Conservation (phyloP, 2,113 vertebrate genomes). For the Propithecus coquereli region DNA sequence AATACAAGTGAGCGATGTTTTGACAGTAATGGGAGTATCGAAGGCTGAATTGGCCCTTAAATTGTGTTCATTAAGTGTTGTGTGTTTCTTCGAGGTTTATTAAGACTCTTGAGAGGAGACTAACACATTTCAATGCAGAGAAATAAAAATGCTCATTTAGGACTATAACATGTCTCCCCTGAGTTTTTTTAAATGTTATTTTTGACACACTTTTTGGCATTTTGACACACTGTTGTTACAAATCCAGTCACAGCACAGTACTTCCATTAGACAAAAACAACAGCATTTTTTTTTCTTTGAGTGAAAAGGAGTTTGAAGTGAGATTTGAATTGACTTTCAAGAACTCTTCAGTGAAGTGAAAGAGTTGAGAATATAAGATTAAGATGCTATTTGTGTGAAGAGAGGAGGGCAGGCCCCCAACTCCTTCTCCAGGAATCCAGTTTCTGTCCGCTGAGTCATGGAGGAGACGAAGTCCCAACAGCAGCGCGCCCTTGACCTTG, state of each 20-base stretch:
- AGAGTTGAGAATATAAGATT: background rate
- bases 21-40: slow-evolving; percentile 59
- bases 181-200: slow-evolving; percentile 62
- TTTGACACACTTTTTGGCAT: slow-evolving; percentile 70
- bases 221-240: slow-evolving; percentile 55
- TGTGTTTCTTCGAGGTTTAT: slow-evolving; percentile 67
- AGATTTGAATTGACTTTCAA: slow-evolving; percentile 49
- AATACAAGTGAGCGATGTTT: slow-evolving; percentile 37
- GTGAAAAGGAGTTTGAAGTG: background rate
- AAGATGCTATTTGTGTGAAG: background rate
- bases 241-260: slow-evolving; percentile 58
- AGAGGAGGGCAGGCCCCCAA: background rate
- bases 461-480: background rate
- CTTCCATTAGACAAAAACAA: slow-evolving; percentile 47
- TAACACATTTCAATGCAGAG: slow-evolving; percentile 59
- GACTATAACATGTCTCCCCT: slow-evolving; percentile 38
- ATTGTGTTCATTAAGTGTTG: slow-evolving; percentile 64
- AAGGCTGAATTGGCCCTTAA: slow-evolving; percentile 57
- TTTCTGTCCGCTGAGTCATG: background rate
- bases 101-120: slow-evolving; percentile 64
- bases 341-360: background rate
- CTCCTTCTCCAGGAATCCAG: background rate
- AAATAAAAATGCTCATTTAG: slow-evolving; percentile 71
- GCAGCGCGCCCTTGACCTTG: slow-evolving; percentile 14
- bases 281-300: background rate